Percentiles rank a stretch among this genome's conserved stretches.
phyloP scores from a whole-genome alignment of 1,140 invertebrate species.

The Brachionus plicatilis region DNA sequence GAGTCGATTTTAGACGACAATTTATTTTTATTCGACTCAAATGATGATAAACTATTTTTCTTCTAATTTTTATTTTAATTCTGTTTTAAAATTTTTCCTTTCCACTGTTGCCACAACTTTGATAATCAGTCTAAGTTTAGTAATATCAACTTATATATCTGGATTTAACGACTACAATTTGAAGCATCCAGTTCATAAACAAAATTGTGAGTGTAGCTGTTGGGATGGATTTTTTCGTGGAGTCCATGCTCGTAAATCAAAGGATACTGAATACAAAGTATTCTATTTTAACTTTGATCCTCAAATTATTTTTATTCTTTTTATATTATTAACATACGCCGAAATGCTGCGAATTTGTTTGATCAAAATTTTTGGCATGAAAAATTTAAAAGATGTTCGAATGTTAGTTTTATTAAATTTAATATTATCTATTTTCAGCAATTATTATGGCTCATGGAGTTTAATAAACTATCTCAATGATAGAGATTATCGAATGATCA shows the following conservation, averaged over 20 bases:
- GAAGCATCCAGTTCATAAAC: background rate
- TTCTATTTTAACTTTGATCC: constrained; percentile 18
- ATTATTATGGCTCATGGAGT: constrained; percentile 10
- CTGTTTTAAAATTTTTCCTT: background rate
- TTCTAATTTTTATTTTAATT: background rate
- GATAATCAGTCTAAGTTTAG: background rate
- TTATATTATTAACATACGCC: background rate
- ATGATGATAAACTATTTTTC: background rate
- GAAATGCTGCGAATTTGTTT: background rate
- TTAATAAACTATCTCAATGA: constrained; percentile 34
- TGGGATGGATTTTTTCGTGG: constrained; percentile 36
- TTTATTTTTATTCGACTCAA: too few relatives aligned
- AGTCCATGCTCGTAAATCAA: background rate
- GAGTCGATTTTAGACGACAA: too few relatives aligned
- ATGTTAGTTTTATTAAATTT: background rate
- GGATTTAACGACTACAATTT: background rate
- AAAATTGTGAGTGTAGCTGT: constrained; percentile 2
- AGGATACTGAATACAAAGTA: background rate
- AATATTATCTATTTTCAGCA: constrained; percentile 5
- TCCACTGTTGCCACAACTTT: background rate
- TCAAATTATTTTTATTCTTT: constrained; percentile 7
- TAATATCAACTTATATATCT: background rate
- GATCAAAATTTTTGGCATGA: background rate
- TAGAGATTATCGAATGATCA: constrained; percentile 34
- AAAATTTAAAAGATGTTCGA: background rate